These are phyloP conservation scores for Gallinago paraguaiae DNA, from an alignment of 2,113 vertebrate genomes.

Conservation along the genomic window DNA sequence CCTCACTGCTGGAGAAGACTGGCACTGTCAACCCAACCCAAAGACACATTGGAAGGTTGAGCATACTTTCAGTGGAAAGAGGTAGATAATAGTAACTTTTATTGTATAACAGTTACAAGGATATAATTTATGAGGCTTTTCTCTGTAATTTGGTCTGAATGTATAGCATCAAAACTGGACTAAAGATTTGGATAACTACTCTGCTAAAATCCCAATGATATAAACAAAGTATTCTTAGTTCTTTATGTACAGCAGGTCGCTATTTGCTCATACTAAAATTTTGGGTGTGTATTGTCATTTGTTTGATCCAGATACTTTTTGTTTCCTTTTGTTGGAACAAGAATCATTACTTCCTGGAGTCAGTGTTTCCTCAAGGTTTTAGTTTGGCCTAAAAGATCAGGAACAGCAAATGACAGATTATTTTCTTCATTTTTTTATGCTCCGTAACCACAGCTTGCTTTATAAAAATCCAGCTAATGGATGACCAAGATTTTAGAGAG, in stretches of 20 bases:
- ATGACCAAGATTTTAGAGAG: neutral
- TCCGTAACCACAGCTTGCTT: neutral
- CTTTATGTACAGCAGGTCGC: rapidly evolving
- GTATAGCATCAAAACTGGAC: neutral
- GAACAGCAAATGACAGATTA: neutral
- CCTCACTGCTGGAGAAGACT: neutral
- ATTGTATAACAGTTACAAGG: neutral
- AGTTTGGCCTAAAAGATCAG: neutral
- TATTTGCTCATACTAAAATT: neutral
- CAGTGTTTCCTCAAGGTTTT: neutral
- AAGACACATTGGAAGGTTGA: neutral
- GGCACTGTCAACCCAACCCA: neutral
- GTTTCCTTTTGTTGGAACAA: neutral
- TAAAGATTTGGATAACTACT: neutral
- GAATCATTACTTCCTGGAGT: neutral
- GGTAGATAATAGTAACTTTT: neutral
- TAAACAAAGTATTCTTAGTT: neutral
- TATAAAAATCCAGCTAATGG: neutral
- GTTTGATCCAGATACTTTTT: neutral
- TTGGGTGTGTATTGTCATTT: neutral
- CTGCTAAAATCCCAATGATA: neutral
- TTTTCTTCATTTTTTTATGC: neutral
- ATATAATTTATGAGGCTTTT: neutral
- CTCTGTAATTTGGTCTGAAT: neutral
- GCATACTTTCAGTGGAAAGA: neutral